Percentiles rank a stretch among this genome's conserved stretches.
These are phyloP conservation scores for Chloroceryle inda DNA, from an alignment of 2,797 vertebrate genomes.

Conservation along the genomic window DNA sequence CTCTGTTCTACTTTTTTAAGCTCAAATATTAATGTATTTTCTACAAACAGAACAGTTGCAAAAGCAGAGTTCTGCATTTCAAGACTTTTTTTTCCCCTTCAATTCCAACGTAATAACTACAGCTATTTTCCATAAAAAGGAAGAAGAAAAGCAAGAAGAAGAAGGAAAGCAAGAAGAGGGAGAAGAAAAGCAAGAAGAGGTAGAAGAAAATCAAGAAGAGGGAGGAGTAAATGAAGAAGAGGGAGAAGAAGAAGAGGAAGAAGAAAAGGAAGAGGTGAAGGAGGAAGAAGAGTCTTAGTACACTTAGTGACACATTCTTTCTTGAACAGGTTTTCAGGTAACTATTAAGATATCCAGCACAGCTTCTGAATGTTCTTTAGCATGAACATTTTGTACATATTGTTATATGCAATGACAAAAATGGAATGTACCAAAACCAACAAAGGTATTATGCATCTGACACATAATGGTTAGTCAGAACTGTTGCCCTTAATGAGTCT, in stretches of 20 bases:
- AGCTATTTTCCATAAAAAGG: not conserved
- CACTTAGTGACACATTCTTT: not conserved
- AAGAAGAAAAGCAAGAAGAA: slow-evolving; percentile 13
- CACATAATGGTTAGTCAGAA: not conserved
- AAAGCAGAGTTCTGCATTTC: not conserved
- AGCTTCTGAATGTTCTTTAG: not conserved
- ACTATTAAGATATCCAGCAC: not conserved
- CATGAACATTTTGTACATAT: not conserved
- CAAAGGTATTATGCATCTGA: not conserved
- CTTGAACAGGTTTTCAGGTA: slow-evolving; percentile 75
- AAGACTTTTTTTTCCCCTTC: not conserved
- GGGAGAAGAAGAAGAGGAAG: not conserved
- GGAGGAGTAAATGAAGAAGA: slow-evolving; percentile 9
- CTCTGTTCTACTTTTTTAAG: not conserved
- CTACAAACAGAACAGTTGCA: not conserved
- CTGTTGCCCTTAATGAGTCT: not conserved
- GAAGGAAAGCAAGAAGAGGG: slow-evolving; percentile 15
- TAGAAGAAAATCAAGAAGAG: not conserved
- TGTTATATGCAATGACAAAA: not conserved
- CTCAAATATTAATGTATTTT: not conserved
- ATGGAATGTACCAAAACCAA: not conserved
- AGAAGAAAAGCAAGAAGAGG: not conserved
- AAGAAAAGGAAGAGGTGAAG: not conserved
- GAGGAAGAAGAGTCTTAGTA: slow-evolving; percentile 74
- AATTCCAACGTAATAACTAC: not conserved